These are phyloP conservation scores for Eumeta japonica DNA, from an alignment of 1,140 invertebrate species.

Conservation along the genomic window DNA sequence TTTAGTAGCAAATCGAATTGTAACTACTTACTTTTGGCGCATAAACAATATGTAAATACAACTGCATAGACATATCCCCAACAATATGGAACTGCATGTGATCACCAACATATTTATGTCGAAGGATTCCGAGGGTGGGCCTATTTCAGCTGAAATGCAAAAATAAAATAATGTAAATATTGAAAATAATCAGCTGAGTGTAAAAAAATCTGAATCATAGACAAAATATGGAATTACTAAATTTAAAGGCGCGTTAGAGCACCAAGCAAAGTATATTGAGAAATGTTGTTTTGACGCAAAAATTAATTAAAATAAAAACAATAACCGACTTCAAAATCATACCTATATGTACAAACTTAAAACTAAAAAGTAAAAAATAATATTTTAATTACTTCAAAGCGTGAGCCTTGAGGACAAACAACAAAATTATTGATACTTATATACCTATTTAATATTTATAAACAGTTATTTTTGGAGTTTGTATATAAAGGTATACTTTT, in stretches of 20 bases:
- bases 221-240: no score
- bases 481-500: no score
- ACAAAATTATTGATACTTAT: no score
- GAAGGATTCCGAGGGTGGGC: slow-evolving; percentile 42
- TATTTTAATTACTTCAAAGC: no score
- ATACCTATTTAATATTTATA: no score
- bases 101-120: slow-evolving; percentile 51
- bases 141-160: slow-evolving; percentile 43
- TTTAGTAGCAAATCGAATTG: not conserved
- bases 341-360: no score
- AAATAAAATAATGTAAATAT: not conserved
- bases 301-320: no score
- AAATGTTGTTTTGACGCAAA: no score
- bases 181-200: slow-evolving; percentile 2
- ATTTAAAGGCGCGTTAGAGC: not conserved
- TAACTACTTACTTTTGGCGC: slow-evolving; percentile 35
- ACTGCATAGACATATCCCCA: slow-evolving; percentile 38
- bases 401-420: no score
- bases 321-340: no score
- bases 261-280: not conserved
- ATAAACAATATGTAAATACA: slow-evolving; percentile 46
- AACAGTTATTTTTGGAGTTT: no score
- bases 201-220: slow-evolving; percentile 4
- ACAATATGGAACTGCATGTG: slow-evolving; percentile 44
- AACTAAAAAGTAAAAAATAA: no score